Evolutionary conservation across 1,140 invertebrate species (phyloP).

Genomic region (Aporrectodea caliginosa): DNA sequence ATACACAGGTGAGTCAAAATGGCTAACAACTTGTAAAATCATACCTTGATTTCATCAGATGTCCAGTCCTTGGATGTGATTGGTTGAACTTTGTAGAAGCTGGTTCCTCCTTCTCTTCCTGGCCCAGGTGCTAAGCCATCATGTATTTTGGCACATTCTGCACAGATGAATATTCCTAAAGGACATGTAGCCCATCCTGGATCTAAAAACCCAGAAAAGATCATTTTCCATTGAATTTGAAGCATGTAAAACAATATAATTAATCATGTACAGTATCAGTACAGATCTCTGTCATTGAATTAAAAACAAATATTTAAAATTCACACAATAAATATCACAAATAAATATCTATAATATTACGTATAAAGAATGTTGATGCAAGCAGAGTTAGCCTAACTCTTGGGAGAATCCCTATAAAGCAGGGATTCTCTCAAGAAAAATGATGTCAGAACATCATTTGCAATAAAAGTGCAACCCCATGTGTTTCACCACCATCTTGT

Average conservation of each 20-base stretch:
- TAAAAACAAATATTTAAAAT: neutral
- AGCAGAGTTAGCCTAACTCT: neutral
- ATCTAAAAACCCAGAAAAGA: neutral
- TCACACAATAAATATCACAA: neutral
- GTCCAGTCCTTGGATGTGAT: neutral
- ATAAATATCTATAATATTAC: neutral
- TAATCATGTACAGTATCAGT: too few species aligned
- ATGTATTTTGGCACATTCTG: neutral
- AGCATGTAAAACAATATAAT: neutral
- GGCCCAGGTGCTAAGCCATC: neutral
- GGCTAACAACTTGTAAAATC: constrained; percentile 18
- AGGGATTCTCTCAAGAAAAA: too few species aligned
- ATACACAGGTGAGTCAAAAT: constrained; percentile 47
- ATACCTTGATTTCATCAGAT: neutral
- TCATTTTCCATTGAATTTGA: neutral
- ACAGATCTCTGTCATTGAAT: too few species aligned
- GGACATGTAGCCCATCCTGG: neutral
- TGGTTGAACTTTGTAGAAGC: neutral
- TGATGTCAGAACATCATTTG: too few species aligned
- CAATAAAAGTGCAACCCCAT: too few species aligned
- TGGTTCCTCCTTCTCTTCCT: neutral
- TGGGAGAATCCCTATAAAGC: too few species aligned
- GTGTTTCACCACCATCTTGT: too few species aligned
- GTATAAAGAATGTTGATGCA: neutral
- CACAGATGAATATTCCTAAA: neutral